Percentiles rank a stretch among this genome's conserved stretches.
These are phyloP conservation scores for Boulengeromyrus knoepffleri DNA, from an alignment of 2,113 vertebrate species.

Conservation along the genomic window DNA sequence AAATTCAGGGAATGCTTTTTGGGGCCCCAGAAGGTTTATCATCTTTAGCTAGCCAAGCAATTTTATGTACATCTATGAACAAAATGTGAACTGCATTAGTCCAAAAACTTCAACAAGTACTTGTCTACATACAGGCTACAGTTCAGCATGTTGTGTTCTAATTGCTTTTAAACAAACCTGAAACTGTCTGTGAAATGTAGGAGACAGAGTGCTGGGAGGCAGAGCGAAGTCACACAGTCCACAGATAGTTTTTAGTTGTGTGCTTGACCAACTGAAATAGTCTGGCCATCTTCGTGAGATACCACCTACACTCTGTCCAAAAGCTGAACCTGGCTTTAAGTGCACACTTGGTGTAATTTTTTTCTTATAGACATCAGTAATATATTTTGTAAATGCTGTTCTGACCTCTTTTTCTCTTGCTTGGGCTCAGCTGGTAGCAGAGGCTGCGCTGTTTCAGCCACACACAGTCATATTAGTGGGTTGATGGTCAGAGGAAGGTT, in stretches of 20 bases:
- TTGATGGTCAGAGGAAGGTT: background rate
- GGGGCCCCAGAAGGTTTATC: background rate
- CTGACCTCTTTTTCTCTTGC: background rate
- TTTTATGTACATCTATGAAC: background rate
- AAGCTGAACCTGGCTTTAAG: background rate
- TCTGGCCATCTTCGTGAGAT: background rate
- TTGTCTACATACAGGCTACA: background rate
- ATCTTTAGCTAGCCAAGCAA: background rate
- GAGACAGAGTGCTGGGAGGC: background rate
- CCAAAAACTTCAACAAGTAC: background rate
- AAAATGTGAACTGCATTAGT: background rate
- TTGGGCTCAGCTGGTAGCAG: background rate
- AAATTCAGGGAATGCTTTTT: background rate
- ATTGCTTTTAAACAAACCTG: background rate
- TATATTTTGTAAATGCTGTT: background rate
- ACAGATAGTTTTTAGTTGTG: background rate
- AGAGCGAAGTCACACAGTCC: background rate
- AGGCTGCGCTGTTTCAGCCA: background rate
- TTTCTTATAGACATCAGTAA: background rate
- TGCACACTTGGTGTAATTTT: background rate
- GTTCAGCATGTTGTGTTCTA: background rate
- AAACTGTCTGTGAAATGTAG: background rate
- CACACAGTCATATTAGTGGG: background rate
- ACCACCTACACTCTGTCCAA: background rate
- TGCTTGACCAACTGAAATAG: background rate